A percentile compares a stretch with the other conserved stretches of the same genome.
Evolutionary conservation across 92 coral and sea anemone species (phyloP).

Genomic region (Virgularia gustaviana): DNA sequence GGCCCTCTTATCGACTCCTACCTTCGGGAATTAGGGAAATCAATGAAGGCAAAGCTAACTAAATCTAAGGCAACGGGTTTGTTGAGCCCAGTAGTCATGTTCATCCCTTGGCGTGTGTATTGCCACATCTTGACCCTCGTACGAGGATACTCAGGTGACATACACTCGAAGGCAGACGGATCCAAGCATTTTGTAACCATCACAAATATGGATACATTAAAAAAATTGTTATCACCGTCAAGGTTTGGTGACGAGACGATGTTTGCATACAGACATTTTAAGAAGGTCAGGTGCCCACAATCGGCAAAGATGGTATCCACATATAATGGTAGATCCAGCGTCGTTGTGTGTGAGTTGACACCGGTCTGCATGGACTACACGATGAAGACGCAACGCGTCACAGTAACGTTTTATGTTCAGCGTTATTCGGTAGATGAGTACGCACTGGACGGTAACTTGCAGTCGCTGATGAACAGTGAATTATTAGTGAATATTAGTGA

Average conservation of each 20-base stretch:
- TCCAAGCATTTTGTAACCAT: not conserved
- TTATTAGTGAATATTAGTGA: no score
- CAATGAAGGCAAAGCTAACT: constrained; percentile 25
- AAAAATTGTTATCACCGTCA: constrained; percentile 10
- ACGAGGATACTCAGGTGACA: constrained; percentile 37
- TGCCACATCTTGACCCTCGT: constrained; percentile 38
- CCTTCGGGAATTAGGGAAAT: constrained; percentile 27
- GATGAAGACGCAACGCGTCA: not conserved
- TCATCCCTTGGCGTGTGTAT: constrained; percentile 50
- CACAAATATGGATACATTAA: constrained; percentile 10
- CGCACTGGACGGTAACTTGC: not conserved
- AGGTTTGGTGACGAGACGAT: constrained; percentile 26
- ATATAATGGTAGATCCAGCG: not conserved
- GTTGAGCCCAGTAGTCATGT: constrained; percentile 38
- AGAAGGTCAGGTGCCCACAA: not conserved
- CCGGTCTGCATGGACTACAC: not conserved
- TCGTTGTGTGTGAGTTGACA: not conserved
- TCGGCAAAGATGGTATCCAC: not conserved
- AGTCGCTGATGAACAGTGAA: not conserved
- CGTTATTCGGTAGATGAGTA: not conserved
- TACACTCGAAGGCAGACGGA: constrained; percentile 15
- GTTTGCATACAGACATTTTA: constrained; percentile 35
- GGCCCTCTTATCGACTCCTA: constrained; percentile 45
- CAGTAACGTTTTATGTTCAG: not conserved
- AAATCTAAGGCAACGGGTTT: constrained; percentile 58